These are phyloP conservation scores for Etia nguti DNA, from an alignment of 2,113 vertebrate species.

Conservation along the genomic window DNA sequence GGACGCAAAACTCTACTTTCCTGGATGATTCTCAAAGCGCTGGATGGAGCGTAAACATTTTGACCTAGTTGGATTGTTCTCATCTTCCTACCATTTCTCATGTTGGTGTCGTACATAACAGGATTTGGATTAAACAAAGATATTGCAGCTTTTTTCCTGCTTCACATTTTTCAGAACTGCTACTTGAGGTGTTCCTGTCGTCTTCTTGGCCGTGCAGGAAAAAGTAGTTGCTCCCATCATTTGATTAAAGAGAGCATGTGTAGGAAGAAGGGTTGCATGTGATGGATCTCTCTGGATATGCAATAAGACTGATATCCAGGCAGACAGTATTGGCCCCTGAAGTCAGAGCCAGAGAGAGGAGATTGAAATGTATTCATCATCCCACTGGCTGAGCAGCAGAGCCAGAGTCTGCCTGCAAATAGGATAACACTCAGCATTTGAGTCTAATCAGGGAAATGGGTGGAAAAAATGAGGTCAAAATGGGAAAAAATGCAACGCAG, in stretches of 20 bases:
- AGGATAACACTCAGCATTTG: slow-evolving; percentile 18
- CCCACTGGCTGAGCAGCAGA: neutral
- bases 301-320: slow-evolving; percentile 41
- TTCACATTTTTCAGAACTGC: neutral
- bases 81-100: neutral
- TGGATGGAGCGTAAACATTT: neutral
- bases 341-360: slow-evolving; percentile 36
- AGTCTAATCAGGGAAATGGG: slow-evolving; percentile 12
- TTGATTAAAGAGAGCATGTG: slow-evolving; percentile 21
- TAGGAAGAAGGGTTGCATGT: slow-evolving; percentile 11
- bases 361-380: slow-evolving; percentile 63
- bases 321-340: neutral
- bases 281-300: slow-evolving; percentile 56
- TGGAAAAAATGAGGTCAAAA: neutral
- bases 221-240: neutral
- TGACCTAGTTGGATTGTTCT: slow-evolving; percentile 18
- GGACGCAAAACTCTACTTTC: slow-evolving; percentile 10
- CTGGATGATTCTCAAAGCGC: slow-evolving; percentile 13
- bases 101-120: neutral
- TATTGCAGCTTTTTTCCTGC: neutral
- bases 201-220: neutral
- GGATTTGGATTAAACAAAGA: neutral
- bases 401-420: slow-evolving; percentile 34
- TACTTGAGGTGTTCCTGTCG: neutral
- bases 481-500: neutral